Conservation (phyloP, 37 sponge, comb jelly and placozoan species). For the Spongilla lacustris region DNA sequence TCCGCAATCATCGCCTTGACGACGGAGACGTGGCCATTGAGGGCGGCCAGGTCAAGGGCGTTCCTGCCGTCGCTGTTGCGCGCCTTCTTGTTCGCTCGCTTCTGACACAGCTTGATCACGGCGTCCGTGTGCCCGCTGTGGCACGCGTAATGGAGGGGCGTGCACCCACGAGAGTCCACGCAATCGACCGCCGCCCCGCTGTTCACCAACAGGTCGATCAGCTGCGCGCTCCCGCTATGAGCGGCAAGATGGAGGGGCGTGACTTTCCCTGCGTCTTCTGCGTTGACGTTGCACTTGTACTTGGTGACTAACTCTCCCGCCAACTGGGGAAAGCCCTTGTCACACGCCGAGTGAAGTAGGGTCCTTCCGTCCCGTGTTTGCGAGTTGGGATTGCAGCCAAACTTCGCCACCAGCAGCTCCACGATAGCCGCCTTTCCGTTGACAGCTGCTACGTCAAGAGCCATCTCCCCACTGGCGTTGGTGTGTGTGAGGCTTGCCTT, state of each 20-base stretch:
- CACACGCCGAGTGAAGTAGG: constrained; percentile 70
- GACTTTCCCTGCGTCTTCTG: constrained; percentile 14
- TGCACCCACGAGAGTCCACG: constrained; percentile 66
- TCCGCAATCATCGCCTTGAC: constrained; percentile 27
- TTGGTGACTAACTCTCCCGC: constrained; percentile 7
- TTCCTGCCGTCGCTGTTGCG: constrained; percentile 68
- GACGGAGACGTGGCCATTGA: constrained; percentile 23
- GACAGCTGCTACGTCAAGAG: constrained; percentile 78
- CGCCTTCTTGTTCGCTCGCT: not conserved
- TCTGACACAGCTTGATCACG: constrained; percentile 27
- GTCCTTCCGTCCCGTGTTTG: constrained; percentile 71
- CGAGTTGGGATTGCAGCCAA: constrained; percentile 46
- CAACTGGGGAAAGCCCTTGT: constrained; percentile 24
- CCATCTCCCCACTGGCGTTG: constrained; percentile 9
- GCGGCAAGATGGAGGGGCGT: constrained; percentile 65
- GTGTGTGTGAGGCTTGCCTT: constrained; percentile 45
- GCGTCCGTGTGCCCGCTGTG: constrained; percentile 60
- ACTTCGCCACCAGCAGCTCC: constrained; percentile 38
- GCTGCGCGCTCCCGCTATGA: constrained; percentile 27
- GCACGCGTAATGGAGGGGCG: constrained; percentile 69
- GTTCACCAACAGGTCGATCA: constrained; percentile 21
- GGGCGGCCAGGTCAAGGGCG: constrained; percentile 73
- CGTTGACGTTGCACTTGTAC: constrained; percentile 6
- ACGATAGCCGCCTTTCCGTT: constrained; percentile 64
- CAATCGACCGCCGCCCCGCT: constrained; percentile 20